phyloP scores from a whole-genome alignment of 64 coral and sea anemone genomes.

The Dendrophyllia cribrosa region DNA sequence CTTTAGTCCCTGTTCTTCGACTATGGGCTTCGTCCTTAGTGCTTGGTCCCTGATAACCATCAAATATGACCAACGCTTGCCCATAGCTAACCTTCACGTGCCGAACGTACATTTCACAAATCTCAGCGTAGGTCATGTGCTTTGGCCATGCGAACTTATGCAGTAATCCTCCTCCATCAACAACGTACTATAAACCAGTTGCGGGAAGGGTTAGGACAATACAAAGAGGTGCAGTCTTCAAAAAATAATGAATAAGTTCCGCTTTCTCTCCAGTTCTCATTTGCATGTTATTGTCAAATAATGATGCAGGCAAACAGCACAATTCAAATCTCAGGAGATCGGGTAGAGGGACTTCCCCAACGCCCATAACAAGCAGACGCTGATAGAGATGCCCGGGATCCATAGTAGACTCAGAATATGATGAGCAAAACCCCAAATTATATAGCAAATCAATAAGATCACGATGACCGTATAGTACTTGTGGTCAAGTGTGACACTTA shows the following conservation, averaged over 20 bases:
- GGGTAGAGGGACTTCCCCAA: conserved; percentile 33
- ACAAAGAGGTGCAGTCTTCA: too few relatives aligned
- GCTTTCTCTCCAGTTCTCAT: conserved; percentile 7
- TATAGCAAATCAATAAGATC: too few relatives aligned
- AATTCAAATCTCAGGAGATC: conserved; percentile 21
- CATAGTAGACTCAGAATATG: too few relatives aligned
- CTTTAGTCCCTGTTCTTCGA: neutral
- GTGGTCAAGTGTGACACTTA: too few relatives aligned
- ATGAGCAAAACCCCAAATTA: too few relatives aligned
- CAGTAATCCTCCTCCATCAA: conserved; percentile 34
- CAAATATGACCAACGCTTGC: conserved; percentile 29
- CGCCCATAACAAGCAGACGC: conserved; percentile 51
- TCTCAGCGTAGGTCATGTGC: conserved; percentile 21
- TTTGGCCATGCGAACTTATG: conserved; percentile 32
- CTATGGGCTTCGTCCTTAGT: conserved; percentile 63
- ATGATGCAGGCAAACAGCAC: conserved; percentile 36
- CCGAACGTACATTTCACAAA: conserved; percentile 30
- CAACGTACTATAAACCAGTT: too few relatives aligned
- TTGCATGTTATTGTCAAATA: neutral
- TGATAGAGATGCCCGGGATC: conserved; percentile 29
- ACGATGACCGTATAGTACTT: too few relatives aligned
- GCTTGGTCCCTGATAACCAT: conserved; percentile 55
- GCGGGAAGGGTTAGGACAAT: too few relatives aligned
- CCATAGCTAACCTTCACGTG: conserved; percentile 15
- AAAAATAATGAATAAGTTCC: too few relatives aligned